These are phyloP conservation scores for Andrena haemorrhoa DNA, from an alignment of 2,888 invertebrate genomes.

Conservation along the genomic window DNA sequence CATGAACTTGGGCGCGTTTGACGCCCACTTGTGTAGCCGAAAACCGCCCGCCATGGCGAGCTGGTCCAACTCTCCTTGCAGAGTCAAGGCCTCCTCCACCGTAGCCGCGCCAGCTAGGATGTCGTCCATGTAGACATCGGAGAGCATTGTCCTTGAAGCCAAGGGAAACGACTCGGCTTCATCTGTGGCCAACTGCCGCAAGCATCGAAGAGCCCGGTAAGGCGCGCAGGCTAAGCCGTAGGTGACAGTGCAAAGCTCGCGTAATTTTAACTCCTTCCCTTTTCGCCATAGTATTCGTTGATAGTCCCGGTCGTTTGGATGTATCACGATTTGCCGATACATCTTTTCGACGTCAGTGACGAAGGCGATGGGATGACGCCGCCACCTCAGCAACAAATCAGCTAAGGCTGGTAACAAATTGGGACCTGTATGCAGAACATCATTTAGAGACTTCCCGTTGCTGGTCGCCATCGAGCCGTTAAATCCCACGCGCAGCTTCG, in stretches of 20 bases:
- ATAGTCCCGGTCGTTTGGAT: slow-evolving; percentile 63
- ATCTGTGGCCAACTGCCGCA: slow-evolving; percentile 47
- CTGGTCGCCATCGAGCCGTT: neutral
- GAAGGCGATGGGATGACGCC: no score
- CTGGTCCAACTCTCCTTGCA: slow-evolving; percentile 20
- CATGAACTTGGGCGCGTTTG: neutral
- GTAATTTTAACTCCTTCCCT: neutral
- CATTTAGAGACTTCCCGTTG: neutral
- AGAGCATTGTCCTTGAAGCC: slow-evolving; percentile 29
- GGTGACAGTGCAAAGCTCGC: slow-evolving; percentile 47
- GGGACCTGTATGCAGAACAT: neutral
- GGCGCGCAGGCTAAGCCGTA: slow-evolving; percentile 47
- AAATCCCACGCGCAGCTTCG: no score
- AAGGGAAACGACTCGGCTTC: slow-evolving; percentile 44
- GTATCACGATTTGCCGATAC: slow-evolving; percentile 13
- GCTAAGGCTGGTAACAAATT: neutral
- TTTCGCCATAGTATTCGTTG: slow-evolving; percentile 79
- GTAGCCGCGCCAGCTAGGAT: slow-evolving; percentile 53
- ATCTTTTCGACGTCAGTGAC: slow-evolving; percentile 1
- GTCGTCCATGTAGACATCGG: slow-evolving; percentile 61
- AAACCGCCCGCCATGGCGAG: slow-evolving; percentile 50
- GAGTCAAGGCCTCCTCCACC: neutral
- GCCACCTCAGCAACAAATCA: no score
- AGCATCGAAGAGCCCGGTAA: slow-evolving; percentile 35
- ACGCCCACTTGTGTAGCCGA: slow-evolving; percentile 33